Conservation (phyloP, 2,888 invertebrate species). For the Malthinus flaveolus region DNA sequence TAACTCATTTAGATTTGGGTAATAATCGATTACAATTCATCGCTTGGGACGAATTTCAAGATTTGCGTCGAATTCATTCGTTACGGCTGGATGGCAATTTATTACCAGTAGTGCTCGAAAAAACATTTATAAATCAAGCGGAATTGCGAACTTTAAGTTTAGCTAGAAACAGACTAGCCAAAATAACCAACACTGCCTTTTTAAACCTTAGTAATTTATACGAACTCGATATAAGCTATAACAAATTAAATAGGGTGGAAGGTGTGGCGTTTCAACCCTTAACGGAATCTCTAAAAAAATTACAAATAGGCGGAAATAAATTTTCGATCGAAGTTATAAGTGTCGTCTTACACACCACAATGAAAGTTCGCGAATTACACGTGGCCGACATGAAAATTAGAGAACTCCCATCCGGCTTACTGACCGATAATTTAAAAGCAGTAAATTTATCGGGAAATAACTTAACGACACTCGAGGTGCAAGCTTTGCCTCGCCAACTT, state of each 20-base stretch:
- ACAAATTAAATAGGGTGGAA: slow-evolving; percentile 72
- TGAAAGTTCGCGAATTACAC: slow-evolving; percentile 61
- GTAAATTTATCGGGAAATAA: slow-evolving; percentile 77
- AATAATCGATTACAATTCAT: slow-evolving; percentile 77
- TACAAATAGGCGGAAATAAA: slow-evolving; percentile 73
- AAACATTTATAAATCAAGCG: slow-evolving; percentile 65
- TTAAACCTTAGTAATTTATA: slow-evolving; percentile 69
- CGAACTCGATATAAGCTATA: slow-evolving; percentile 75
- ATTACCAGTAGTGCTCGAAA: slow-evolving; percentile 73
- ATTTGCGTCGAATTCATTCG: slow-evolving; percentile 66
- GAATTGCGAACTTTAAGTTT: slow-evolving; percentile 62
- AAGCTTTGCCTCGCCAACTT: slow-evolving; percentile 62
- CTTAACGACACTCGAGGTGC: slow-evolving; percentile 62
- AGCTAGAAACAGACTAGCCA: slow-evolving; percentile 73
- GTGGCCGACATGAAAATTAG: slow-evolving; percentile 63
- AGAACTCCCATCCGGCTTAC: slow-evolving; percentile 61
- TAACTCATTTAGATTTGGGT: slow-evolving; percentile 75
- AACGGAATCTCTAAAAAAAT: slow-evolving; percentile 63
- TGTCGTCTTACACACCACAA: slow-evolving; percentile 61
- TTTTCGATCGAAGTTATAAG: slow-evolving; percentile 61
- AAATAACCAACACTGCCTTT: slow-evolving; percentile 75
- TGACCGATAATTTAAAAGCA: slow-evolving; percentile 63
- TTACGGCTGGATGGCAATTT: slow-evolving; percentile 76
- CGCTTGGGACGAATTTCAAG: slow-evolving; percentile 71
- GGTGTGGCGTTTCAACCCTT: slow-evolving; percentile 63